Percentiles rank a stretch among this genome's conserved stretches.
Conservation (phyloP, 1,140 invertebrate species). For the Halesus radiatus region DNA sequence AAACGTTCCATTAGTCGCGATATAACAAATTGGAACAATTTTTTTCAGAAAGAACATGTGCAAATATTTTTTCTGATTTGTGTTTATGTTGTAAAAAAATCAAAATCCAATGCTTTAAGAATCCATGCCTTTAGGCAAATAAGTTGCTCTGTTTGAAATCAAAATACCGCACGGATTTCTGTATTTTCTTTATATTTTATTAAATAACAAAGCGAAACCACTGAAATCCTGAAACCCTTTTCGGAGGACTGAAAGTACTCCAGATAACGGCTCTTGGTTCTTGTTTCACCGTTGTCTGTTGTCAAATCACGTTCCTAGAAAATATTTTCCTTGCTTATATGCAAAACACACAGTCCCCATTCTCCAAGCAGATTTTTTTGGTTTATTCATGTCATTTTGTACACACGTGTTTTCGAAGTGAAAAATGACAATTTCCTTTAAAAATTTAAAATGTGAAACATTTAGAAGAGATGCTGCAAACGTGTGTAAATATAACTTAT, state of each 20-base stretch:
- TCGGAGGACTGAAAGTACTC: background rate
- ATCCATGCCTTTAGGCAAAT: too few relatives aligned
- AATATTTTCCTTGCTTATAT: conserved; percentile 15
- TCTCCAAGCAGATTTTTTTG: conserved; percentile 4
- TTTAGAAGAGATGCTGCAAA: background rate
- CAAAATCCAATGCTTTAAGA: too few relatives aligned
- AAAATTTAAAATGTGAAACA: background rate
- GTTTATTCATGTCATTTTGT: conserved; percentile 32
- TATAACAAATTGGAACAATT: too few relatives aligned
- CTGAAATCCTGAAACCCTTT: background rate
- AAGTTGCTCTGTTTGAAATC: background rate
- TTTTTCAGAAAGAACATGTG: too few relatives aligned
- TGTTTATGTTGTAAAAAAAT: too few relatives aligned
- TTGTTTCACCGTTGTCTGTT: conserved; percentile 3
- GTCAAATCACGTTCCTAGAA: conserved; percentile 20
- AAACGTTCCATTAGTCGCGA: too few relatives aligned
- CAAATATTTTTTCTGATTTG: too few relatives aligned
- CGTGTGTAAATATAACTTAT: background rate
- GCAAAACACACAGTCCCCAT: background rate
- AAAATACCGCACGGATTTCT: background rate
- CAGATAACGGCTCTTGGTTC: too few relatives aligned
- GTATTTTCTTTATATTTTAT: conserved; percentile 7
- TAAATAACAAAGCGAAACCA: background rate
- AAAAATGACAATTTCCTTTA: conserved; percentile 1
- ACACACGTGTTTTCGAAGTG: background rate